A percentile compares a stretch with the other conserved stretches of the same genome.
These are phyloP conservation scores for Rhadina sibilatrix DNA, from an alignment of 2,113 vertebrate species.

Conservation along the genomic window DNA sequence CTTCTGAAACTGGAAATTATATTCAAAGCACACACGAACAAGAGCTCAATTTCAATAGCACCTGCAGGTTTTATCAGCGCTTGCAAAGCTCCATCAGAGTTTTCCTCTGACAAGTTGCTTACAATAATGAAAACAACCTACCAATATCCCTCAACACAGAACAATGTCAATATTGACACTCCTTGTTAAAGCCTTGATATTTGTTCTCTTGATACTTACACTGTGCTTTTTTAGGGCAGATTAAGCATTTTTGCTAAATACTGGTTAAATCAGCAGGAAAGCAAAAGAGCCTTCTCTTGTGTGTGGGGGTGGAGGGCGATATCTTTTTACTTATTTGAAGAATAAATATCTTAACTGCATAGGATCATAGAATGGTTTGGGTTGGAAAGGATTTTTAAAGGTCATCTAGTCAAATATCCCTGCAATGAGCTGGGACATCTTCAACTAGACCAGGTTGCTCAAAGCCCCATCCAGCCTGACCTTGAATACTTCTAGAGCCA, in stretches of 20 bases:
- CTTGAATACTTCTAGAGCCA: neutral
- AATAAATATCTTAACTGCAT: neutral
- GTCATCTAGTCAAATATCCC: neutral
- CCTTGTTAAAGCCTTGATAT: constrained; percentile 56
- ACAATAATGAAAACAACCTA: constrained; percentile 65
- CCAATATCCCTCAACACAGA: constrained; percentile 54
- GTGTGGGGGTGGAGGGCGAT: rapidly evolving
- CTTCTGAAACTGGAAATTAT: constrained; percentile 40
- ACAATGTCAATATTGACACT: constrained; percentile 61
- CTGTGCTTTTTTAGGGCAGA: constrained; percentile 13
- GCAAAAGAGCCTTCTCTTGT: neutral
- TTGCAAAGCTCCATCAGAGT: constrained; percentile 53
- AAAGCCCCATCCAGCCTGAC: neutral
- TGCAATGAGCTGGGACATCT: neutral
- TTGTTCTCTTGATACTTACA: constrained; percentile 52
- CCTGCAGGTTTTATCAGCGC: constrained; percentile 51
- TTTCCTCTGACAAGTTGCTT: constrained; percentile 65
- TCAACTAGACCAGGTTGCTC: neutral
- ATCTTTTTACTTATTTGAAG: neutral
- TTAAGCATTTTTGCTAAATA: constrained; percentile 50
- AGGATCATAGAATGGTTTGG: neutral
- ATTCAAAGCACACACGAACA: constrained; percentile 35
- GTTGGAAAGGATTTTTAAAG: neutral
- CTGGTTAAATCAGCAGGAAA: constrained; percentile 8
- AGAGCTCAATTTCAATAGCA: constrained; percentile 52